phyloP scores from a whole-genome alignment of 2,113 vertebrate genomes.

The Blennius ocellaris region DNA sequence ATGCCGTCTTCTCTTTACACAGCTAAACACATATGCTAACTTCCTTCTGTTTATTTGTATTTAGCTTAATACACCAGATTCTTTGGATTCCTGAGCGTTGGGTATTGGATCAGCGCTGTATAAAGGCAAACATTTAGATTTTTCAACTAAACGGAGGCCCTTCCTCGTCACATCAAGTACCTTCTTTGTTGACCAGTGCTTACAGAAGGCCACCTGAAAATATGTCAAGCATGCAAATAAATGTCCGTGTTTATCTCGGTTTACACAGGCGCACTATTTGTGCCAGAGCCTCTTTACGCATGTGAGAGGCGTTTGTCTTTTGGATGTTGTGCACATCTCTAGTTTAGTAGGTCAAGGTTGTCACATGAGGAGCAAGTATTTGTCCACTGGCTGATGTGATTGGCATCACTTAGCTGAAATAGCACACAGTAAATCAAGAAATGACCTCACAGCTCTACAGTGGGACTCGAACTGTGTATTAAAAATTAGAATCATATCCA shows the following conservation, averaged over 20 bases:
- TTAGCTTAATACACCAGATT: slow-evolving; percentile 53
- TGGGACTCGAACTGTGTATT: too few relatives aligned
- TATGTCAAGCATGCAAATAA: slow-evolving; percentile 36
- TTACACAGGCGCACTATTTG: background rate
- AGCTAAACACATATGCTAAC: slow-evolving; percentile 35
- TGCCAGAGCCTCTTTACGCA: slow-evolving; percentile 12
- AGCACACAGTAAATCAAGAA: background rate
- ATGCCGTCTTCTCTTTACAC: slow-evolving; percentile 5
- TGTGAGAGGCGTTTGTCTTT: slow-evolving; percentile 26
- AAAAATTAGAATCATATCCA: too few relatives aligned
- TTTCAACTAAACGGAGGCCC: slow-evolving; percentile 17
- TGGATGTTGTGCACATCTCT: slow-evolving; percentile 19
- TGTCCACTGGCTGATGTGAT: slow-evolving; percentile 29
- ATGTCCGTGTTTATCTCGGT: background rate
- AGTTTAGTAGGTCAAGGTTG: slow-evolving; percentile 62
- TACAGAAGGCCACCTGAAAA: slow-evolving; percentile 33
- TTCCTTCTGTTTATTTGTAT: slow-evolving; percentile 55
- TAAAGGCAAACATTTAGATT: slow-evolving; percentile 61
- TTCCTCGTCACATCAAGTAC: slow-evolving; percentile 48
- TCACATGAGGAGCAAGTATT: slow-evolving; percentile 54
- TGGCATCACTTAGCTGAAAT: slow-evolving; percentile 25
- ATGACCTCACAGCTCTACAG: background rate
- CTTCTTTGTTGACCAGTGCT: slow-evolving; percentile 34
- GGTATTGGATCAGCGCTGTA: slow-evolving; percentile 53
- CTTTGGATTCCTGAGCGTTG: slow-evolving; percentile 41